These are phyloP conservation scores for Prosapia bicincta DNA, from an alignment of 2,888 invertebrate species.

Conservation along the genomic window DNA sequence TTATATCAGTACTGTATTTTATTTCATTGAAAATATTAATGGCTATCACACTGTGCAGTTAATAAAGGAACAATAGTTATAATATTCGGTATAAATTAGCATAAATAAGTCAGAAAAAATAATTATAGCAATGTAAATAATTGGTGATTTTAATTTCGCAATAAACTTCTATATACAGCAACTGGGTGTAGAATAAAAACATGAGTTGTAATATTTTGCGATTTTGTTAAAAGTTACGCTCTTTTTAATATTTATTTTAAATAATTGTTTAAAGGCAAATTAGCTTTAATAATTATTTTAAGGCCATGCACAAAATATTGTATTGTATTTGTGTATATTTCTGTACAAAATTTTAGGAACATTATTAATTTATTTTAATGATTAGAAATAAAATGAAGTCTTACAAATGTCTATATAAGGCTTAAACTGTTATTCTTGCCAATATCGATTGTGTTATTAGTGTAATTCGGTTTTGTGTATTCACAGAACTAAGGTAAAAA, in stretches of 20 bases:
- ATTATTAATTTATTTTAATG: neutral
- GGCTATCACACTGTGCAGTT: neutral
- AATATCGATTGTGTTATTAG: neutral
- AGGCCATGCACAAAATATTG: neutral
- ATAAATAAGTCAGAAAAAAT: neutral
- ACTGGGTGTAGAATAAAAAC: no score
- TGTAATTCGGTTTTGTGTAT: neutral
- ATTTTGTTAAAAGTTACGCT: no score
- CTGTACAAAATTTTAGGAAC: neutral
- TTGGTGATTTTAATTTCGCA: neutral
- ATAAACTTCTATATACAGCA: neutral
- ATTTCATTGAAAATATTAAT: neutral
- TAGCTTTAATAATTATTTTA: neutral
- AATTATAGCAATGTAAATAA: neutral
- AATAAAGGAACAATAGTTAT: neutral
- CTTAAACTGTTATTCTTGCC: neutral
- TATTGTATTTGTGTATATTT: neutral
- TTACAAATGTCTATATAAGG: neutral
- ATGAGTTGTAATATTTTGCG: no score
- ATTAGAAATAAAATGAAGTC: neutral
- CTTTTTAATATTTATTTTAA: no score
- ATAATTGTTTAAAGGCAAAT: no score
- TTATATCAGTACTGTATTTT: neutral
- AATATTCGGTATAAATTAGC: neutral
- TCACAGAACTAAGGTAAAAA: neutral